These are phyloP conservation scores for Ischnus inquisitorius DNA, from an alignment of 2,888 invertebrate species.

Conservation along the genomic window DNA sequence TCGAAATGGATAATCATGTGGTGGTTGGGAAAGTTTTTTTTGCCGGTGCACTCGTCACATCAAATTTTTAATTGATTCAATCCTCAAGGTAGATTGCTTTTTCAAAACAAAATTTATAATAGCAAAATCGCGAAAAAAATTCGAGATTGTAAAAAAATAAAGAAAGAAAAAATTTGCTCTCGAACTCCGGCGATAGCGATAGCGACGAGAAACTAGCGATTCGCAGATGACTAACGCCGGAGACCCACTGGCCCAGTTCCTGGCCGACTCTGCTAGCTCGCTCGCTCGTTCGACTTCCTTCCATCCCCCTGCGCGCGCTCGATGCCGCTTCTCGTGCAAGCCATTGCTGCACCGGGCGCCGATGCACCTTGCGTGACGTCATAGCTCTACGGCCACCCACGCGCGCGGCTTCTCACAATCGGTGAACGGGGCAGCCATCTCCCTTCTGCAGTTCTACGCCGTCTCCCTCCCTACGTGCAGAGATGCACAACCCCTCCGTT, in stretches of 20 bases:
- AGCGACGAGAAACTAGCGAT: conserved; percentile 73
- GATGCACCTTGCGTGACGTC: conserved; percentile 82
- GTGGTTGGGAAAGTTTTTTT: background rate
- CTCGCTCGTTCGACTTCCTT: conserved; percentile 75
- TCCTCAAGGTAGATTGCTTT: background rate
- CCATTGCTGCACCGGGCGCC: conserved; percentile 76
- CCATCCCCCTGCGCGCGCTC: conserved; percentile 61
- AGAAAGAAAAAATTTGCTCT: background rate
- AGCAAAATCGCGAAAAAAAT: background rate
- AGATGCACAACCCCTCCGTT: conserved; percentile 53
- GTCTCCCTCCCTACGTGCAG: conserved; percentile 64
- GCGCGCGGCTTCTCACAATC: conserved; percentile 59
- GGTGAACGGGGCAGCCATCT: conserved; percentile 70
- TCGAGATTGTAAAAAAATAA: background rate
- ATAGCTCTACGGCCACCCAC: conserved; percentile 76
- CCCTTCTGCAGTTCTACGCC: conserved; percentile 70
- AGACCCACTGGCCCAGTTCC: conserved; percentile 85
- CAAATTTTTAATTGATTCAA: conserved; percentile 14
- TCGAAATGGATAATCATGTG: background rate
- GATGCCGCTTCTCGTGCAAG: conserved; percentile 45
- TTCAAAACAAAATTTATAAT: background rate
- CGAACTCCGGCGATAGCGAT: conserved; percentile 9
- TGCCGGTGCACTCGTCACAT: conserved; percentile 40
- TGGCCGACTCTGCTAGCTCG: conserved; percentile 75
- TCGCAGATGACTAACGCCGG: conserved; percentile 82